Evolutionary conservation across 2,113 vertebrate genomes (phyloP).

Genomic region (Bubo blakistoni): DNA sequence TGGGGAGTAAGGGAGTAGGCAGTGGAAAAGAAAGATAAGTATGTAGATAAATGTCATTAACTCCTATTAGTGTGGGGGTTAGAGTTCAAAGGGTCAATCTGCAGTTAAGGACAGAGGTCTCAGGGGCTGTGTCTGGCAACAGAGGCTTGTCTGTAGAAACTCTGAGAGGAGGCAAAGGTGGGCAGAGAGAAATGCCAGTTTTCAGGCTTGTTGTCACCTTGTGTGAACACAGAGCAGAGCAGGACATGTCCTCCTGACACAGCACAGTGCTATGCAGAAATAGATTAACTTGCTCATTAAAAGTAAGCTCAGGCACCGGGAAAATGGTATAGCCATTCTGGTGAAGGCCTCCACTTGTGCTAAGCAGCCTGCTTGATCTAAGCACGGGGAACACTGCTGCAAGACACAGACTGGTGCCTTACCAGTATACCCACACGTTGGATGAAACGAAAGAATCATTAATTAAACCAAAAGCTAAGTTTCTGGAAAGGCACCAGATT

Average conservation of each 20-base stretch:
- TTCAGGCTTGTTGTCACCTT: not conserved
- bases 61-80: not conserved
- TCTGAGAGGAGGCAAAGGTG: not conserved
- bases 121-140: not conserved
- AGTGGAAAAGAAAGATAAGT: not conserved
- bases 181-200: not conserved
- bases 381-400: not conserved
- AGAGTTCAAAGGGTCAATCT: not conserved
- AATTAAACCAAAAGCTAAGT: not conserved
- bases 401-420: not conserved
- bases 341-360: not conserved
- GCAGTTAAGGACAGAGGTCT: not conserved
- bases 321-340: not conserved
- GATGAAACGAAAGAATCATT: not conserved
- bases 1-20: not conserved
- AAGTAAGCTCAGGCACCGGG: not conserved
- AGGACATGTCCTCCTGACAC: not conserved
- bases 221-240: not conserved
- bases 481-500: not conserved
- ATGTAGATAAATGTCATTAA: constrained; percentile 21
- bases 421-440: not conserved
- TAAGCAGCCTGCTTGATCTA: not conserved
- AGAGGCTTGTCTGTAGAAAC: not conserved
- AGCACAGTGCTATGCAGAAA: not conserved
- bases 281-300: not conserved